These are phyloP conservation scores for Noctuana brunneofusca DNA, from an alignment of 2,888 invertebrate species.

Conservation along the genomic window DNA sequence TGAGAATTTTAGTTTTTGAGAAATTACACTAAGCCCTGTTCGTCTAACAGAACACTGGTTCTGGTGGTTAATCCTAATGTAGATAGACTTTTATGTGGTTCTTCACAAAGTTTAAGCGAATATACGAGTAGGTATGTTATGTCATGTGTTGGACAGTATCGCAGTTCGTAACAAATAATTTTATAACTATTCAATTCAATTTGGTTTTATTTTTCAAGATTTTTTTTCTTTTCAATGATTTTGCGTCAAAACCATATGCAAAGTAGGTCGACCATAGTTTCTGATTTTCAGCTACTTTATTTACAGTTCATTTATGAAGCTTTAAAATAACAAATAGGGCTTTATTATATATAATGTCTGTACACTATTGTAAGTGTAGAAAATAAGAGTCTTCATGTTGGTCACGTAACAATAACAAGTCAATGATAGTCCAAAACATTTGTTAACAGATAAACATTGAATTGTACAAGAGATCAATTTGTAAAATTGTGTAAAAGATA, in stretches of 20 bases:
- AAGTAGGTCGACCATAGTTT: no score
- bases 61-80: no score
- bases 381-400: constrained; percentile 15
- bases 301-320: background rate
- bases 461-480: constrained; percentile 10
- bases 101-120: no score
- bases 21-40: background rate
- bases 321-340: constrained; percentile 2
- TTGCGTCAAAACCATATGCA: no score
- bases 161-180: no score
- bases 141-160: no score
- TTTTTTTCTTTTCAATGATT: no score
- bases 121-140: no score
- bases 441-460: constrained; percentile 17
- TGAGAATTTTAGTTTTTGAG: background rate
- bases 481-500: constrained; percentile 13
- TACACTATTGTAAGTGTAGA: constrained; percentile 4
- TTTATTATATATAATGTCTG: constrained; percentile 4
- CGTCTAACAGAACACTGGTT: background rate
- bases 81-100: no score
- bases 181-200: no score
- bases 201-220: no score
- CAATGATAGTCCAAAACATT: constrained; percentile 21
- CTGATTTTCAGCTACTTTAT: no score
- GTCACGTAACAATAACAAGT: constrained; percentile 29